Evolutionary conservation across 2,888 invertebrate genomes (phyloP), one percentile per base, ranked within the genome.

Genomic region (Hymenopus coronatus): DNA sequence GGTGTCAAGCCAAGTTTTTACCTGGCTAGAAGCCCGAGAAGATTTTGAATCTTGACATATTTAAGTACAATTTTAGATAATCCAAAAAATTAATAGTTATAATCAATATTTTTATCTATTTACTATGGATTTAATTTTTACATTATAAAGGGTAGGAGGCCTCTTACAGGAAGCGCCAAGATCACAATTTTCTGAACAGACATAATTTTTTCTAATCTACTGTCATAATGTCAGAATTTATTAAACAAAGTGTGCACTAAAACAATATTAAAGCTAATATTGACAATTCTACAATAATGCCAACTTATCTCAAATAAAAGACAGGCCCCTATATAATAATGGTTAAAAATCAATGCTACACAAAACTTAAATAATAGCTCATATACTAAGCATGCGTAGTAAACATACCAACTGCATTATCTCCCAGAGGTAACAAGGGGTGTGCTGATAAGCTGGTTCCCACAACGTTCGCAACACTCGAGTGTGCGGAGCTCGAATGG

Each of bases 381-480:
- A 33, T 27, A 82, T 83, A 28, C 33, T 27, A 40, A n/a, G 82
- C 88, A 88, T 54, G 54, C 54, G 86, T n/a, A 85, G 84, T 85
- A 46, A 28, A 94, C 94, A 93, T 94, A 94, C 94, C 94, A 92
- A 94, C 92, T 89, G 92, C 92, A 91, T 91, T 92, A 90, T 92
- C 92, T 85, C 92, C 97, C 95, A 98, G 96, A 94, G 98, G 98
- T 96, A 98, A 97, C 96, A 98, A 96, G 94, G 97, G 97, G 95
- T 97, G 97, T 94, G 97, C 97, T 95, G 97, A 97, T 95, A 97
- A 96, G 96, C 97, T 97, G 95, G 96, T 96, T 95, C 96, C 87
- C 87, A 87, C 96, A 95, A 96, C 95, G 94, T 95, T 95, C 94
- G 94, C 94, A 93, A 95, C 95, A 94, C 95, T 95, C 93, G 95